Percentiles rank a stretch among this genome's conserved stretches.
phyloP scores from a whole-genome alignment of 2,797 vertebrate genomes.

The Emys orbicularis region DNA sequence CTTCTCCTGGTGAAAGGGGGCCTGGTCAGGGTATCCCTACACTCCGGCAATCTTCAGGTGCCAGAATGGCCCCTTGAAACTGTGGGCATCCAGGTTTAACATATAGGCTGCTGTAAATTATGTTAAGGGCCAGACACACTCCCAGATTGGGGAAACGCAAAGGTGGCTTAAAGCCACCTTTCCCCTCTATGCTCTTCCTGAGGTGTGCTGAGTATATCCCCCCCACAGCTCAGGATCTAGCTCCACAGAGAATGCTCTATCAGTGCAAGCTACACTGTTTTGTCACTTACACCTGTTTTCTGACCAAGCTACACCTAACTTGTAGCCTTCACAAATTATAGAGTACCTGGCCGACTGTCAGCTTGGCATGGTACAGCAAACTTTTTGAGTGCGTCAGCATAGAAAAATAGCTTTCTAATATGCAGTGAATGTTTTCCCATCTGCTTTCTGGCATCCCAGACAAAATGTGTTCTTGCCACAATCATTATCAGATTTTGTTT shows the following conservation, averaged over 20 bases:
- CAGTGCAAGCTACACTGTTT: background rate
- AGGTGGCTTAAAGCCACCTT: background rate
- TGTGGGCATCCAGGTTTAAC: background rate
- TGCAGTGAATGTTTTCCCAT: background rate
- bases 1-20: background rate
- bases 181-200: background rate
- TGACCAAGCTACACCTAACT: background rate
- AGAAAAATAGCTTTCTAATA: background rate
- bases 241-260: rapidly evolving
- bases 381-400: background rate
- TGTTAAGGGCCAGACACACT: background rate
- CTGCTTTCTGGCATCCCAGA: background rate
- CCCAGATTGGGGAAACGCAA: background rate
- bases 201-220: background rate
- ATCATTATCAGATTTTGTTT: background rate
- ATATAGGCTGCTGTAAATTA: background rate
- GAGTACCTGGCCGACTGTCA: background rate
- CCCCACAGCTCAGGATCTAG: background rate
- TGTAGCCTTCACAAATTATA: background rate
- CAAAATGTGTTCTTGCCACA: background rate
- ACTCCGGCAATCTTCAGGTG: background rate
- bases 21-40: background rate
- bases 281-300: background rate
- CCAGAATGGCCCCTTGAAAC: background rate
- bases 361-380: background rate